phyloP scores from a whole-genome alignment of 2,113 vertebrate genomes.

The Pampusana beccarii region DNA sequence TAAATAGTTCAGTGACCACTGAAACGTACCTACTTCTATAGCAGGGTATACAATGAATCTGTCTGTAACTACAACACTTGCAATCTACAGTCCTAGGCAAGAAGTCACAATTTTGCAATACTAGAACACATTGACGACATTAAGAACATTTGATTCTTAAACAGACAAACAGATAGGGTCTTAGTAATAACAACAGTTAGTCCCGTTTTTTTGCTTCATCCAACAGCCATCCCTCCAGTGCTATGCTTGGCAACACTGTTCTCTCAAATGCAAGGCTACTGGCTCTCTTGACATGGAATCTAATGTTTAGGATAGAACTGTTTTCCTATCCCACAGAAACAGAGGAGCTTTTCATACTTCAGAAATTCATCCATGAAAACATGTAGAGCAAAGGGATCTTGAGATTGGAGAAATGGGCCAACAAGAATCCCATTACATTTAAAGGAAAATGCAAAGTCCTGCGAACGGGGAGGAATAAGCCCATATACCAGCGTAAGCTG shows the following conservation, averaged over 20 bases:
- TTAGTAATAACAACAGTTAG: background rate
- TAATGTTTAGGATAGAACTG: background rate
- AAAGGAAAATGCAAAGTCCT: background rate
- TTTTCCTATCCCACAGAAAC: background rate
- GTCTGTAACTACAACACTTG: background rate
- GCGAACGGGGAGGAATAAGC: background rate
- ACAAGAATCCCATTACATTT: background rate
- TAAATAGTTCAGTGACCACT: background rate
- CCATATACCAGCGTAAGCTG: background rate
- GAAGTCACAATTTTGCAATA: background rate
- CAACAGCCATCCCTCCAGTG: background rate
- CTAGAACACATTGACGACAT: background rate
- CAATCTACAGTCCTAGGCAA: background rate
- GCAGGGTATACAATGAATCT: background rate
- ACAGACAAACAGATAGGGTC: background rate
- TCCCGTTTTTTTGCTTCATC: background rate
- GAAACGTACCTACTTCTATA: background rate
- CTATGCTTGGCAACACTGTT: background rate
- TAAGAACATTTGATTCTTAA: background rate
- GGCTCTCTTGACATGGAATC: background rate
- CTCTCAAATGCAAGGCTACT: background rate
- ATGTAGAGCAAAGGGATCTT: background rate
- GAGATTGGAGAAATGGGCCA: background rate
- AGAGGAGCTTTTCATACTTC: background rate
- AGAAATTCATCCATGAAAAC: background rate